Base-by-base conservation (phyloP, 2,113 vertebrate genomes). In the Eonycteris spelaea region DNA sequence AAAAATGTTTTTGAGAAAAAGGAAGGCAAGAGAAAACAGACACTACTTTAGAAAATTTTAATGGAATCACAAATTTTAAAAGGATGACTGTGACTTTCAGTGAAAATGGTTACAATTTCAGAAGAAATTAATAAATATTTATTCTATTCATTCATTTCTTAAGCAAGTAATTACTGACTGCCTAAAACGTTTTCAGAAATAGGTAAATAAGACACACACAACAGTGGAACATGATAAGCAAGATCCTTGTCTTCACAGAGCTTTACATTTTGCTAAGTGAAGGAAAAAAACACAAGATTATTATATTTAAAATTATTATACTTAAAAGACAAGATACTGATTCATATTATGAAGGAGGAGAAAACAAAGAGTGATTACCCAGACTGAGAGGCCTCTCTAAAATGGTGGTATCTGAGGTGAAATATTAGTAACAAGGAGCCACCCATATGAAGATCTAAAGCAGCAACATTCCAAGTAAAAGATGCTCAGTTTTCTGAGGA, bases 401-500 rank as follows among this genome's bases (percentile, higher is more conserved):
- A 93, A 89, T 78, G 11, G 38, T 93, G 57, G 65, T 18, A 53
- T 86, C 38, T 92, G 75, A 87, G 55, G 61, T 88, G 53, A 88
- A 82, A 89, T 16, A 73, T 33, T 63, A 93, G 22, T 79, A 79
- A 89, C n/a, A 82, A 91, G 71, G 30, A 84, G 26, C 10, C 61
- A 89, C 26, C 18, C 57, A 82, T 30, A 78, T 57, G 45, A 96
- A 91, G 65, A 75, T 74, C 67, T 61, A 94, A 30, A 30, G 57
- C 33, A 83, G 84, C 87, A 59, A 80, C 70, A 68, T 53, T 45
- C 79, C 51, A 90, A 51, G 57, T 95, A 86, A 86, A 93, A 95
- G 71, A 92, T 24, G n/a, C 70, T 93, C 55, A 73, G 38, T 90
- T 38, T 86, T 96, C 71, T 79, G 74, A 95, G 51, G 90, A 91